phyloP scores from a whole-genome alignment of 2,888 invertebrate species.

The Orchesella flavescens region DNA sequence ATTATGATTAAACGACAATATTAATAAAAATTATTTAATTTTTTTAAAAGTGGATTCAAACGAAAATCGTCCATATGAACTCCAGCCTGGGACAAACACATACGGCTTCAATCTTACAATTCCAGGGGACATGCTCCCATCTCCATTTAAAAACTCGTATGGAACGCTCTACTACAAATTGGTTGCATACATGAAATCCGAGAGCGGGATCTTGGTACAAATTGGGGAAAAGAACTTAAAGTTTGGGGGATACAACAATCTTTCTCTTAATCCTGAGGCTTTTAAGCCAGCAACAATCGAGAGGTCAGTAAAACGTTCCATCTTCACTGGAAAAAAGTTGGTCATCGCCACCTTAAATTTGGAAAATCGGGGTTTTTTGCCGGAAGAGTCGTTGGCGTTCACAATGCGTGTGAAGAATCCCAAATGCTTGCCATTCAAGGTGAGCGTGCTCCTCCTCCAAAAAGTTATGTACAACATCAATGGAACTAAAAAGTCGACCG shows the following conservation, averaged over 20 bases:
- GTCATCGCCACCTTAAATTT: conserved; percentile 19
- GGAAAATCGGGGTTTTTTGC: conserved; percentile 36
- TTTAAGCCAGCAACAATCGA: conserved; percentile 18
- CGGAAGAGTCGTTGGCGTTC: conserved; percentile 34
- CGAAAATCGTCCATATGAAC: conserved; percentile 42
- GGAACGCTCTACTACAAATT: conserved; percentile 44
- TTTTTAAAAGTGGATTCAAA: conserved; percentile 5
- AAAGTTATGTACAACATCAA: conserved; percentile 40
- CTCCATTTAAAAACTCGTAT: conserved; percentile 50
- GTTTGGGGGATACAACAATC: conserved; percentile 51
- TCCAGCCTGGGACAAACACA: conserved; percentile 48
- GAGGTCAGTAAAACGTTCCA: conserved; percentile 38
- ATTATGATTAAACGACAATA: not conserved
- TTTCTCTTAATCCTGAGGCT: conserved; percentile 16
- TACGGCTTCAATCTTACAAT: conserved; percentile 47
- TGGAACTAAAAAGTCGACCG: conserved; percentile 28
- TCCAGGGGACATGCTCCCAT: conserved; percentile 41
- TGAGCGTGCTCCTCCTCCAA: conserved; percentile 25
- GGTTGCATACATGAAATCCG: conserved; percentile 47
- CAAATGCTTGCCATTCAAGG: conserved; percentile 43
- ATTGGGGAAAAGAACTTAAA: conserved; percentile 39
- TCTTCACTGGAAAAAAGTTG: conserved; percentile 39
- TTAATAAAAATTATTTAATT: not conserved
- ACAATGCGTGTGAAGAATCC: conserved; percentile 39
- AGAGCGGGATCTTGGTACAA: conserved; percentile 25